Evolutionary conservation across 2,797 vertebrate species (phyloP).

Genomic region (Neosalanx taihuensis): DNA sequence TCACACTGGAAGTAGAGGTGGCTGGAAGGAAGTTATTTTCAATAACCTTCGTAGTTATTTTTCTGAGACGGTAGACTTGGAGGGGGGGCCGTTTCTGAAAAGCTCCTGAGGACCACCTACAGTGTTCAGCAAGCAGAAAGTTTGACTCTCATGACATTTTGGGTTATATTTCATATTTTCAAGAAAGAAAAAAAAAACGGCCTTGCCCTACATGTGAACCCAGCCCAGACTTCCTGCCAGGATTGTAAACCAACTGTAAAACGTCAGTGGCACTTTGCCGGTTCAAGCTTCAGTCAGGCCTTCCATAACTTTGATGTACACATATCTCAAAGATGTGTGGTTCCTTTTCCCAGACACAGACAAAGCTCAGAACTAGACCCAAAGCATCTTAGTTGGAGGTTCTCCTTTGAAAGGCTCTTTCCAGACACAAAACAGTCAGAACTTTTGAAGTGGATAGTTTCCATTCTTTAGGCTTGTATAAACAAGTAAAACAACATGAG

Average conservation of each 20-base stretch:
- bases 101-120: conserved; percentile 49
- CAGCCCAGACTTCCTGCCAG: conserved; percentile 15
- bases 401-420: neutral
- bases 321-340: neutral
- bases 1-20: conserved; percentile 9
- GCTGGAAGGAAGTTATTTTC: conserved; percentile 22
- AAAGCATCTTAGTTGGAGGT: neutral
- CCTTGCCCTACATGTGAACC: conserved; percentile 30
- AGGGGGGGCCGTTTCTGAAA: conserved; percentile 5
- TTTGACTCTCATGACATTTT: conserved; percentile 15
- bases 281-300: neutral
- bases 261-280: neutral
- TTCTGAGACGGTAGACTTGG: conserved; percentile 21
- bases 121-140: conserved; percentile 10
- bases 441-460: no score
- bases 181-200: conserved; percentile 2
- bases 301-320: neutral
- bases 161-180: conserved; percentile 22
- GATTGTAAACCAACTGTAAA: conserved; percentile 3
- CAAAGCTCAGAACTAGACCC: neutral
- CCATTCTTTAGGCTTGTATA: neutral
- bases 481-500: conserved; percentile 4
- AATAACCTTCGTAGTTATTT: conserved; percentile 19
- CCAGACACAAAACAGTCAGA: neutral
- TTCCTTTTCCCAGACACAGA: neutral